These are phyloP conservation scores for Tiliqua scincoides DNA, from an alignment of 2,113 vertebrate species.

Conservation along the genomic window DNA sequence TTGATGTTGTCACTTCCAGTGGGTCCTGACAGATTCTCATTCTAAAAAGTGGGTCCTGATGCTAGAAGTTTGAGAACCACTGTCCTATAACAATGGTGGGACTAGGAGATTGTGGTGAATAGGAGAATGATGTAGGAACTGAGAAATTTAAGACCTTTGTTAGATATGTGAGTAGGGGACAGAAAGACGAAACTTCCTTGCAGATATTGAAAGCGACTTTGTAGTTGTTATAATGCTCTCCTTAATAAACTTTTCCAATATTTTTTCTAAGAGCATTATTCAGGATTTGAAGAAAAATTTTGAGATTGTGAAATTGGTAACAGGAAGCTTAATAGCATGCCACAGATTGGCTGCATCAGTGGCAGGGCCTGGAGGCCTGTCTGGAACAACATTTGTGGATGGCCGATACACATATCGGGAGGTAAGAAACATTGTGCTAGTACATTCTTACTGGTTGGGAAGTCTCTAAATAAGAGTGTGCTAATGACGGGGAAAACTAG, in stretches of 20 bases:
- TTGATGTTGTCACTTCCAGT: too few species aligned
- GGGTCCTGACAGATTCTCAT: too few species aligned
- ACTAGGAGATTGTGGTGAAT: background rate
- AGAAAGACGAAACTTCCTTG: background rate
- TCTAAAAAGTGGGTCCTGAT: too few species aligned
- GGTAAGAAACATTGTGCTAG: slow-evolving; percentile 72
- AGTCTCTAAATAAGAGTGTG: background rate
- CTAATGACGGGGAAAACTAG: background rate
- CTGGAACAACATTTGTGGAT: slow-evolving; percentile 88
- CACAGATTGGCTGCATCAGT: slow-evolving; percentile 89
- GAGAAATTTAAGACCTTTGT: background rate
- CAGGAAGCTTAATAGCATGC: slow-evolving; percentile 93
- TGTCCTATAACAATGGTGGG: background rate
- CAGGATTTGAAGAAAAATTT: slow-evolving; percentile 99
- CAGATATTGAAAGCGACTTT: background rate
- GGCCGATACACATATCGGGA: slow-evolving; percentile 96
- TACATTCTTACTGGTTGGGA: background rate
- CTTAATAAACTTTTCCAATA: slow-evolving; percentile 23
- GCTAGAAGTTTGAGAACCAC: too few species aligned
- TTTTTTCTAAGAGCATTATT: slow-evolving; percentile 90
- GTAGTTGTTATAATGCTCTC: background rate
- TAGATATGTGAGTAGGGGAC: background rate
- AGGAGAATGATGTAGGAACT: background rate
- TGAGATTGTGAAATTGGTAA: slow-evolving; percentile 97
- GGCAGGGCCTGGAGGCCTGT: slow-evolving; percentile 87